phyloP scores from a whole-genome alignment of 2,888 invertebrate genomes.

The Pocota personata region DNA sequence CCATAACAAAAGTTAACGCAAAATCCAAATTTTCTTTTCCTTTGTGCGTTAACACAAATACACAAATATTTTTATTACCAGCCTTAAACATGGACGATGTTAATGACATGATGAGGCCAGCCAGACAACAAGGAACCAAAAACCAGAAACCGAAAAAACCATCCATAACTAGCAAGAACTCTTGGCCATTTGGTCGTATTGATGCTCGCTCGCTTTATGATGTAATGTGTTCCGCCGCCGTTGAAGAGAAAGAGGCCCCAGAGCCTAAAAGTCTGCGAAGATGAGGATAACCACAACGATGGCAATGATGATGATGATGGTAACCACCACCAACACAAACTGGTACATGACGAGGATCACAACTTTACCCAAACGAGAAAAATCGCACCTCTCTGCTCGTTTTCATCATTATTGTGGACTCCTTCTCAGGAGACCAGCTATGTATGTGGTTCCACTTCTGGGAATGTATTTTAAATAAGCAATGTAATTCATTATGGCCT shows the following conservation, averaged over 20 bases:
- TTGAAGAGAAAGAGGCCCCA: slow-evolving; percentile 6
- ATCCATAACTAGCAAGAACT: slow-evolving; percentile 37
- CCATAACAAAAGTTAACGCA: background rate
- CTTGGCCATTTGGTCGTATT: slow-evolving; percentile 27
- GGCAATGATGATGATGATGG: background rate
- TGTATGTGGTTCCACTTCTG: slow-evolving; percentile 54
- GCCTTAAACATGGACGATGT: slow-evolving; percentile 40
- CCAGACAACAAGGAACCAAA: slow-evolving; percentile 70
- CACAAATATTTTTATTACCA: slow-evolving; percentile 42
- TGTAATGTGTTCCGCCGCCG: slow-evolving; percentile 9
- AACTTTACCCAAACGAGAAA: background rate
- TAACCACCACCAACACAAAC: slow-evolving; percentile 10
- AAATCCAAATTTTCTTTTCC: background rate
- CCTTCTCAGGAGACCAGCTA: background rate
- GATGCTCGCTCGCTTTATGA: slow-evolving; percentile 41
- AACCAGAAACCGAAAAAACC: slow-evolving; percentile 12
- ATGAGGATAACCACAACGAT: slow-evolving; percentile 30
- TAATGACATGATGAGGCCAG: slow-evolving; percentile 43
- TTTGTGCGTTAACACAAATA: slow-evolving; percentile 4
- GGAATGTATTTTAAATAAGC: slow-evolving; percentile 65
- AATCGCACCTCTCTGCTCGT: slow-evolving; percentile 25
- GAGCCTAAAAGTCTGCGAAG: slow-evolving; percentile 56
- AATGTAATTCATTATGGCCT: slow-evolving; percentile 69
- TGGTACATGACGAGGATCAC: slow-evolving; percentile 22
- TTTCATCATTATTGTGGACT: slow-evolving; percentile 36